Evolutionary conservation across 2,797 vertebrate species (phyloP).

Genomic region (Diceros bicornis): DNA sequence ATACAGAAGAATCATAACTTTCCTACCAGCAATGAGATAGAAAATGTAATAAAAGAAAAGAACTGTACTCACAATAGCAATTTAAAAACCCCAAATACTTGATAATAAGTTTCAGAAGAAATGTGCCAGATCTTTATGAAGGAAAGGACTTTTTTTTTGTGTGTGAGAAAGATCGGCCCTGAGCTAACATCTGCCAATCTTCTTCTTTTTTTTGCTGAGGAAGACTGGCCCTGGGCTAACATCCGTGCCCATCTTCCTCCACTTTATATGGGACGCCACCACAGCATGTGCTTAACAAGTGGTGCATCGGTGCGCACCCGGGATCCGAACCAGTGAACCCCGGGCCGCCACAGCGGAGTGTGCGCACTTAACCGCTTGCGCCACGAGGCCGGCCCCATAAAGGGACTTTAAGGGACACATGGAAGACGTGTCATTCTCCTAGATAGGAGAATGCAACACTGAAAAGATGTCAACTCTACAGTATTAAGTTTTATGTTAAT

Average conservation of each 20-base stretch:
- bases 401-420: neutral
- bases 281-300: no score
- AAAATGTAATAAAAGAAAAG: neutral
- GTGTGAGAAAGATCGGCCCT: no score
- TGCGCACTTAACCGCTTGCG: no score
- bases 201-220: no score
- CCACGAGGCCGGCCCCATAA: neutral
- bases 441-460: neutral
- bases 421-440: accelerated
- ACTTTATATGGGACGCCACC: no score
- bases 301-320: no score
- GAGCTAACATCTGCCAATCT: no score
- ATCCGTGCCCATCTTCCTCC: no score
- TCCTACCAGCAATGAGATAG: neutral
- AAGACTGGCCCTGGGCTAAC: no score
- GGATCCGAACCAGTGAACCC: no score
- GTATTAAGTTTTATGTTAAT: accelerated
- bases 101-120: neutral
- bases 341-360: no score
- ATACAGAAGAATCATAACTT: neutral
- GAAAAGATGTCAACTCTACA: neutral
- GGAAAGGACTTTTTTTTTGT: neutral
- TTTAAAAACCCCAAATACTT: neutral
- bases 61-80: neutral
- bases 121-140: neutral